Evolutionary conservation across 2,113 vertebrate genomes (phyloP).

Genomic region (Trogon melanurus): DNA sequence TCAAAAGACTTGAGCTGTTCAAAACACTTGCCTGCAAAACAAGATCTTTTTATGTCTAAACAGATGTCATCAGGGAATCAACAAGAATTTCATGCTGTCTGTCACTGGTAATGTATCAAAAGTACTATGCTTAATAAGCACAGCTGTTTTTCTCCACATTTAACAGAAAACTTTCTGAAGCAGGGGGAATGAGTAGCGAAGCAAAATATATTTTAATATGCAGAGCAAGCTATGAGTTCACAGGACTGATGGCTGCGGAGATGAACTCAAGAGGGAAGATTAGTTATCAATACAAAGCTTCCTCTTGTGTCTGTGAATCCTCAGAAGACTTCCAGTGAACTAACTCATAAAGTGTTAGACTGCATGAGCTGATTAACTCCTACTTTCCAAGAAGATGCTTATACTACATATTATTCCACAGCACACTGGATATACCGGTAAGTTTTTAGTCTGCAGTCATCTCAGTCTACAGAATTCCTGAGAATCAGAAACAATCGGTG

Average conservation of each 20-base stretch:
- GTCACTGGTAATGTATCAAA: background rate
- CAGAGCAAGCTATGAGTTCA: background rate
- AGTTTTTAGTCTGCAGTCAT: background rate
- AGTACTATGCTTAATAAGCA: background rate
- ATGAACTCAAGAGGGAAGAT: background rate
- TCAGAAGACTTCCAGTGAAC: background rate
- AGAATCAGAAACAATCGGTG: background rate
- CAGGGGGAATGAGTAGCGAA: fast-evolving
- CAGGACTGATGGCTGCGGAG: background rate
- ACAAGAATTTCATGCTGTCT: background rate
- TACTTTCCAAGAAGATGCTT: background rate
- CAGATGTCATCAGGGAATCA: background rate
- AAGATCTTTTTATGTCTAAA: background rate
- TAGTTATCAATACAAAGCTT: background rate
- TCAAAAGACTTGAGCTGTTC: background rate
- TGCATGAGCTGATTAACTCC: background rate
- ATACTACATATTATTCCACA: too few species aligned
- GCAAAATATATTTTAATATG: background rate
- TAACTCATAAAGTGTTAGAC: background rate
- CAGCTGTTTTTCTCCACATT: background rate
- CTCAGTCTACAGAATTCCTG: background rate
- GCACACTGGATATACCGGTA: background rate
- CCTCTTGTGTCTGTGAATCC: background rate
- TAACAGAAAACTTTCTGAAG: background rate
- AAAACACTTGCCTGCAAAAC: background rate